Evolutionary conservation across 2,888 invertebrate species (phyloP).

Genomic region (Temnothorax unifasciatus): DNA sequence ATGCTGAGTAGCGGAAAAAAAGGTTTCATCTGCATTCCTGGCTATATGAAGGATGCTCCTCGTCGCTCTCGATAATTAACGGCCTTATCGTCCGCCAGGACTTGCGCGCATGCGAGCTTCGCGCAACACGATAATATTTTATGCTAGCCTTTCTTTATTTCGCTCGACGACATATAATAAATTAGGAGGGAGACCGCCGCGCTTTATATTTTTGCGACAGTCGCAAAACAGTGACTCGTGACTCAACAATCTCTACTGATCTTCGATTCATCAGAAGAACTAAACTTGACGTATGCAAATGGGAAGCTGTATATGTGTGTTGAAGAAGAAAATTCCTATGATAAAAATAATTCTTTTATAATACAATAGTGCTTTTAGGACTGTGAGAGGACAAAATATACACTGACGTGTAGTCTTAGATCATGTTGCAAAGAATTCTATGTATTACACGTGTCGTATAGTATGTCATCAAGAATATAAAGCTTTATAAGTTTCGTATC

Average conservation of each 20-base stretch:
- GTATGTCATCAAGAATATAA: too few species aligned
- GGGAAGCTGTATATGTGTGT: background rate
- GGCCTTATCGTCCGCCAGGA: slow-evolving; percentile 61
- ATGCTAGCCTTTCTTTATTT: slow-evolving; percentile 32
- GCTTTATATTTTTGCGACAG: slow-evolving; percentile 33
- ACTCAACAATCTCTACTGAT: background rate
- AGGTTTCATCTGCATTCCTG: slow-evolving; percentile 72
- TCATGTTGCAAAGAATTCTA: too few species aligned
- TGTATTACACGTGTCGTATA: too few species aligned
- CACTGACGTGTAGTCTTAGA: too few species aligned
- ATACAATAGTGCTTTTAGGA: background rate
- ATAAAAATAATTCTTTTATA: background rate
- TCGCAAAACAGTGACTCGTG: slow-evolving; percentile 18
- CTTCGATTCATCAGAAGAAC: background rate
- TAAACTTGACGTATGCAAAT: slow-evolving; percentile 2
- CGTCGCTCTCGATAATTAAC: slow-evolving; percentile 66
- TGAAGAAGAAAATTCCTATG: background rate
- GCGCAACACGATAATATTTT: slow-evolving; percentile 54
- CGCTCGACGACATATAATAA: slow-evolving; percentile 33
- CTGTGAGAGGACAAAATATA: too few species aligned
- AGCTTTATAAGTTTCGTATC: background rate
- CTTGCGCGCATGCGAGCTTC: slow-evolving; percentile 7
- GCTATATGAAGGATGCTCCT: slow-evolving; percentile 63
- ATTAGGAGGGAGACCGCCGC: slow-evolving; percentile 19
- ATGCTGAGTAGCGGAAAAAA: slow-evolving; percentile 66